Conservation (phyloP, 2,888 invertebrate genomes). For the Cephus pygmeus region DNA sequence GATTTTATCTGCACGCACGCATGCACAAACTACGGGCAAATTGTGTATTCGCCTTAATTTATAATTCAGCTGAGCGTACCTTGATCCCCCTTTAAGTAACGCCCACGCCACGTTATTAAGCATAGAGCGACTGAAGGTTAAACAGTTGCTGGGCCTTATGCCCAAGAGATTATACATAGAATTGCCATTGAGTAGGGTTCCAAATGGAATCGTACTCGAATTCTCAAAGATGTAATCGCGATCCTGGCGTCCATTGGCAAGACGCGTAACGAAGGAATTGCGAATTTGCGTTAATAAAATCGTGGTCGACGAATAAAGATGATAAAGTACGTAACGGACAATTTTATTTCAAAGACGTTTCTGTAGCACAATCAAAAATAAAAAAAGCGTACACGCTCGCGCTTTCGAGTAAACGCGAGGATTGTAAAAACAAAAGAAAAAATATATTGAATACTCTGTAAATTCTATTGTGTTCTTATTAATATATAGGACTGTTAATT, state of each 20-base stretch:
- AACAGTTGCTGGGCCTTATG: not conserved
- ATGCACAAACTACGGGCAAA: not conserved
- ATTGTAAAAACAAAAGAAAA: not conserved
- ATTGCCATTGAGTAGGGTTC: not conserved
- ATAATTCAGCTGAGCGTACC: slow-evolving; percentile 6
- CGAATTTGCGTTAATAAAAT: not conserved
- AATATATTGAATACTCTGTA: slow-evolving; percentile 4
- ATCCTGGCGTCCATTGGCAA: not conserved
- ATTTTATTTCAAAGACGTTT: not conserved
- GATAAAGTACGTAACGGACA: not conserved
- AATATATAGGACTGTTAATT: not conserved
- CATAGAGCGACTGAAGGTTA: not conserved
- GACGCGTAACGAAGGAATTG: not conserved
- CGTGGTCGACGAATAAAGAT: not conserved
- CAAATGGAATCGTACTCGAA: not conserved
- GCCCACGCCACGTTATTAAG: not conserved
- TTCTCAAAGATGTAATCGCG: not conserved
- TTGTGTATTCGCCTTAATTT: slow-evolving; percentile 1
- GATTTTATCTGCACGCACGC: not conserved
- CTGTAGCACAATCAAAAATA: slow-evolving; percentile 5
- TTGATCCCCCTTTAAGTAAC: slow-evolving; percentile 7
- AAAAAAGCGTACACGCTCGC: not conserved
- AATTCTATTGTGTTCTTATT: not conserved
- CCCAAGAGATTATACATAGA: not conserved
- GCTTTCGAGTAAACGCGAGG: not conserved